Conservation (phyloP, 1,140 invertebrate genomes). For the Neocloeon triangulifer region DNA sequence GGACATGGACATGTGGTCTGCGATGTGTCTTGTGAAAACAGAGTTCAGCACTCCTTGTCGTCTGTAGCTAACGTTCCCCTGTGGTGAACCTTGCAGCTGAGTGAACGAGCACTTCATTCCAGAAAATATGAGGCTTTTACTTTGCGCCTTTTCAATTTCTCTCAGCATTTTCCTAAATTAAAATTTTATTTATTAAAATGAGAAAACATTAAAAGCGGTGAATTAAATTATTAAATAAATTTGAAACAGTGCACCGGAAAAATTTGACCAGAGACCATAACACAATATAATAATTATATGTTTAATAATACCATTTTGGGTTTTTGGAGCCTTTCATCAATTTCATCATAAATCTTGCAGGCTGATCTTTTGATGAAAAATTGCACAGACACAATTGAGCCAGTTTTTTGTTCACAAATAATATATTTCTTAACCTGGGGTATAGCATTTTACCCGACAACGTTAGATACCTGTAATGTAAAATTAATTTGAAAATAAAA, state of each 20-base stretch:
- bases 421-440: no score
- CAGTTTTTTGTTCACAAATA: no score
- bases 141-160: slow-evolving; percentile 5
- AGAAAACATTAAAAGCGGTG: not conserved
- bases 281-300: not conserved
- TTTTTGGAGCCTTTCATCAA: slow-evolving; percentile 1
- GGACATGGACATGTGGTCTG: slow-evolving; percentile 39
- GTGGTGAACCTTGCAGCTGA: no score
- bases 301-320: not conserved
- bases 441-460: no score
- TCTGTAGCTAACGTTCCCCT: no score
- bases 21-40: slow-evolving; percentile 55
- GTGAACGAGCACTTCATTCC: no score
- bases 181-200: slow-evolving; percentile 6
- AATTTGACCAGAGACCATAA: no score
- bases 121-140: slow-evolving; percentile 3
- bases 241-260: no score
- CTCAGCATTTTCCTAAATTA: slow-evolving; percentile 7
- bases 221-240: no score
- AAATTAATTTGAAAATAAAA: no score
- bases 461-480: no score
- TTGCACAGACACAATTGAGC: not conserved
- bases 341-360: slow-evolving; percentile 3
- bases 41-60: slow-evolving; percentile 42
- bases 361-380: not conserved